Evolutionary conservation across 23 tunicate species (phyloP).

Genomic region (Ascidia mentula): DNA sequence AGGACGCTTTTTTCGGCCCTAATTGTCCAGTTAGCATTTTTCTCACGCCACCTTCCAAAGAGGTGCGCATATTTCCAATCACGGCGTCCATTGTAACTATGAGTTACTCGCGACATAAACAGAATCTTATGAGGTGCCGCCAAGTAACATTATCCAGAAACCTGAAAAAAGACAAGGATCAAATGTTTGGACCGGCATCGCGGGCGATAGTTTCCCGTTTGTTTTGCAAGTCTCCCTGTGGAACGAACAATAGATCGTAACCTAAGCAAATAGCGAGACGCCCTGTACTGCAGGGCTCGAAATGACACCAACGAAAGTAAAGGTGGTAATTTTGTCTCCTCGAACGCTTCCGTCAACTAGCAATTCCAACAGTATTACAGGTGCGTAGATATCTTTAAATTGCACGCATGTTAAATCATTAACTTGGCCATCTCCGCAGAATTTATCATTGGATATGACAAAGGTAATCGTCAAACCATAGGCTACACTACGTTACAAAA

Average conservation of each 20-base stretch:
- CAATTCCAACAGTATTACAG: too few relatives aligned
- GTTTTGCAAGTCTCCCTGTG: not conserved
- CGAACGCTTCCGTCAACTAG: too few relatives aligned
- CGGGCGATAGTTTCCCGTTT: not conserved
- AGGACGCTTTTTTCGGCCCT: constrained; percentile 17
- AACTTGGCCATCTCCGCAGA: too few relatives aligned
- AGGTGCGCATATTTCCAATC: constrained; percentile 37
- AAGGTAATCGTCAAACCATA: too few relatives aligned
- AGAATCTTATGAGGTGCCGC: not conserved
- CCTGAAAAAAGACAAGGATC: not conserved
- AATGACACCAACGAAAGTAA: too few relatives aligned
- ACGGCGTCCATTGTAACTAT: constrained; percentile 73
- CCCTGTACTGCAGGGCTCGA: not conserved
- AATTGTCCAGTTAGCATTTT: constrained; percentile 44
- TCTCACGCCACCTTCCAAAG: constrained; percentile 74
- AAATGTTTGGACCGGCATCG: not conserved
- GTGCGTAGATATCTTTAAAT: too few relatives aligned
- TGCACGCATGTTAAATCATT: too few relatives aligned
- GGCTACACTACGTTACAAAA: too few relatives aligned
- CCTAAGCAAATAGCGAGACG: not conserved
- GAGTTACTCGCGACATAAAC: constrained; percentile 1
- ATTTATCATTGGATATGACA: too few relatives aligned
- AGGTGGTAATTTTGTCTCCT: too few relatives aligned
- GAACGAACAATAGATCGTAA: not conserved
- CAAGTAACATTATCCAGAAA: not conserved